Evolutionary conservation across 2,797 vertebrate species (phyloP).

Genomic region (Alauda arvensis): DNA sequence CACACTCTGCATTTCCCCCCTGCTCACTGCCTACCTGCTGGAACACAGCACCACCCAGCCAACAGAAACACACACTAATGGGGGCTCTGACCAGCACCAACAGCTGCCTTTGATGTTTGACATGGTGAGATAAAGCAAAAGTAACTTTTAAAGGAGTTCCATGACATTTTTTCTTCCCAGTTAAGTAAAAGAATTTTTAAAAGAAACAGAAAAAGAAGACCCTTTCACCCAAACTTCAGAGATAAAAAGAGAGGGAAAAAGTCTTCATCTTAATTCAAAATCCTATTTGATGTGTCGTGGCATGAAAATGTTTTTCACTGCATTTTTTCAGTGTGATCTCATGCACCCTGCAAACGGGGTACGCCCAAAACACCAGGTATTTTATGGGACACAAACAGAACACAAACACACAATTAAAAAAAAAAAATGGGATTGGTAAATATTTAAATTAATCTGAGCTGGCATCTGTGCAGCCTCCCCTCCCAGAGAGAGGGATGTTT

Average conservation of each 20-base stretch:
- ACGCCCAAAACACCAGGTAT: conserved; percentile 87
- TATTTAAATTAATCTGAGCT: conserved; percentile 65
- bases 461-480: conserved; percentile 63
- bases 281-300: conserved; percentile 90
- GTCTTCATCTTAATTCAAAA: conserved; percentile 86
- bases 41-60: background rate
- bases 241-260: conserved; percentile 61
- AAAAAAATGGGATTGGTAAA: conserved; percentile 66
- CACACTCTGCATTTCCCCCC: background rate
- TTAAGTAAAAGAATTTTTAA: background rate
- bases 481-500: conserved; percentile 47
- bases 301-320: conserved; percentile 94
- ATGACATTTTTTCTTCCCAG: background rate
- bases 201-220: conserved; percentile 4
- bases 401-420: conserved; percentile 72
- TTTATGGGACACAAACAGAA: conserved; percentile 76
- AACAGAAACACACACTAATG: background rate
- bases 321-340: conserved; percentile 95
- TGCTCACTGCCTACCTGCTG: background rate
- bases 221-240: conserved; percentile 47
- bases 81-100: background rate
- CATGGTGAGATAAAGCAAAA: background rate
- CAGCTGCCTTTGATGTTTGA: background rate
- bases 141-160: background rate
- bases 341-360: conserved; percentile 78